Percentiles rank a stretch among this genome's conserved stretches.
Evolutionary conservation across 2,113 vertebrate species (phyloP).

Genomic region (Mesitornis unicolor): DNA sequence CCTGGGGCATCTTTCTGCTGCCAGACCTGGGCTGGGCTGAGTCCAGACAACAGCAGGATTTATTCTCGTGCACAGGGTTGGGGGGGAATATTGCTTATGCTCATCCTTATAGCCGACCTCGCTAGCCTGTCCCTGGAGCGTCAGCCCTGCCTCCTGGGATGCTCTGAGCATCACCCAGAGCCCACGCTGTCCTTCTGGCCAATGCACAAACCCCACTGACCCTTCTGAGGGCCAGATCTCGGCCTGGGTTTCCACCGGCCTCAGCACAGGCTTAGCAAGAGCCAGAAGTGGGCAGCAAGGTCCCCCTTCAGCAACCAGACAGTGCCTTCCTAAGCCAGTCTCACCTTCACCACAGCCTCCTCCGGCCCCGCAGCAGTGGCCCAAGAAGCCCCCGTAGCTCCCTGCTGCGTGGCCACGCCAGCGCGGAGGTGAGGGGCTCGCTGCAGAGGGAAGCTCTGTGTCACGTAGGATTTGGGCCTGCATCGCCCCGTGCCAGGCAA

Average conservation of each 20-base stretch:
- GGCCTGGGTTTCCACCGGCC: neutral
- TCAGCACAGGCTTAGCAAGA: neutral
- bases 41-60: neutral
- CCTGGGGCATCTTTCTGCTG: neutral
- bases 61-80: neutral
- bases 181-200: neutral
- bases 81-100: neutral
- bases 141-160: neutral
- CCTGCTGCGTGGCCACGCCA: fast-evolving
- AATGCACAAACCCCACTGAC: neutral
- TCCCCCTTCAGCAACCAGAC: neutral
- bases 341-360: neutral
- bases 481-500: neutral
- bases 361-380: fast-evolving
- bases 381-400: neutral
- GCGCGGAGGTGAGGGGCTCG: fast-evolving
- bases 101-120: neutral
- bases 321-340: neutral
- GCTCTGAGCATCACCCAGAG: neutral
- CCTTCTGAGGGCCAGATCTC: neutral
- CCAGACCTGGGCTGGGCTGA: neutral
- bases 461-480: neutral
- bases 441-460: fast-evolving
- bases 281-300: neutral
- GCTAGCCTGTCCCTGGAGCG: neutral